These are phyloP conservation scores for Gallinago nigripennis DNA, from an alignment of 2,797 vertebrate genomes.

Conservation along the genomic window DNA sequence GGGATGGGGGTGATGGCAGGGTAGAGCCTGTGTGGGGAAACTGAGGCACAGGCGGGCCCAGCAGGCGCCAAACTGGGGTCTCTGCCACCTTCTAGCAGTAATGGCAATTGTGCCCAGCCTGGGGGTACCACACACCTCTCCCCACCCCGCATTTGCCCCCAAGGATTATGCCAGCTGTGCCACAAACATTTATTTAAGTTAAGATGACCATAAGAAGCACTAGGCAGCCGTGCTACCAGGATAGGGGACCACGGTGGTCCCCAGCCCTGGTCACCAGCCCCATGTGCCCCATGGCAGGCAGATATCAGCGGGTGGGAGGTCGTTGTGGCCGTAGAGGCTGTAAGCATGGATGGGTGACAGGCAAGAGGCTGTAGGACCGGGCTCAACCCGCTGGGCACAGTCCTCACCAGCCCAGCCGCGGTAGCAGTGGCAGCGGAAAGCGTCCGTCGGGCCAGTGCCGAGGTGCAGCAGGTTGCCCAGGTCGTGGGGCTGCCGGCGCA, in stretches of 20 bases:
- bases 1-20: background rate
- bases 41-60: background rate
- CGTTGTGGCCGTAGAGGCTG: background rate
- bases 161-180: background rate
- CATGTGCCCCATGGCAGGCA: background rate
- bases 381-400: conserved; percentile 57
- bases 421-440: conserved; percentile 86
- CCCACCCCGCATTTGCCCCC: background rate
- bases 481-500: conserved; percentile 62
- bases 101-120: too few relatives aligned
- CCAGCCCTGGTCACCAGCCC: background rate
- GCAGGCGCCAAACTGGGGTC: background rate
- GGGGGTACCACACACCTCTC: background rate
- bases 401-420: conserved; percentile 78
- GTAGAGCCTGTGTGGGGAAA: background rate
- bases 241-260: background rate
- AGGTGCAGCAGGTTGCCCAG: conserved; percentile 67
- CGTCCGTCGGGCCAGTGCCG: rapidly evolving
- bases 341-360: rapidly evolving
- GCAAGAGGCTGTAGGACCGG: background rate
- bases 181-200: conserved; percentile 41
- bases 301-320: background rate
- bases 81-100: background rate
- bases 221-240: background rate
- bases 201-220: background rate